These are phyloP conservation scores for Ridgeia piscesae DNA, from an alignment of 1,140 invertebrate genomes.

Conservation along the genomic window DNA sequence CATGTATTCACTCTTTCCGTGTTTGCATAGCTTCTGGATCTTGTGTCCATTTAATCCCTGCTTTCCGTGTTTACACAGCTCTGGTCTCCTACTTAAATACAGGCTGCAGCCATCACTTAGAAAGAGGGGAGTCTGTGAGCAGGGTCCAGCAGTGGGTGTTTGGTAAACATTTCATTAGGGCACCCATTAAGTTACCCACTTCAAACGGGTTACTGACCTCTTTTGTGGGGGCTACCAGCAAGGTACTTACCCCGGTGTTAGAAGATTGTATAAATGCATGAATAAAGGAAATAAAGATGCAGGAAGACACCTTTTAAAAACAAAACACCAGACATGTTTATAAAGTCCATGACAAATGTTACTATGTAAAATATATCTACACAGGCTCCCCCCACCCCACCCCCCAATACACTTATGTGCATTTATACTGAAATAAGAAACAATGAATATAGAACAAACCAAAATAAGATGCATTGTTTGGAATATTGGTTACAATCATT, in stretches of 20 bases:
- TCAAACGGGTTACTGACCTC: neutral
- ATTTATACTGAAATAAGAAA: no score
- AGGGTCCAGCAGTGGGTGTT: neutral
- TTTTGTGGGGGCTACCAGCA: neutral
- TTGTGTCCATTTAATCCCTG: neutral
- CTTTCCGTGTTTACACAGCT: neutral
- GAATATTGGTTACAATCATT: no score
- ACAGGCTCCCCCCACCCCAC: no score
- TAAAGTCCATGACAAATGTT: no score
- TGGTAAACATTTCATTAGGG: neutral
- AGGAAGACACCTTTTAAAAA: no score
- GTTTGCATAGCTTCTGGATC: neutral
- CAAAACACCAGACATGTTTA: no score
- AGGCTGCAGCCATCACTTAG: neutral
- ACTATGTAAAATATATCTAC: no score
- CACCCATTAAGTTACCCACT: neutral
- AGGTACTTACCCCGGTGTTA: neutral
- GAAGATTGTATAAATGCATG: neutral
- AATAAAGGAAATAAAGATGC: no score
- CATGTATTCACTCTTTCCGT: neutral
- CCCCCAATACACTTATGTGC: no score
- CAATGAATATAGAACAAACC: no score
- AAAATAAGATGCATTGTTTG: no score
- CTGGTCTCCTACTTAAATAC: neutral
- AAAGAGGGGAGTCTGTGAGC: neutral